Evolutionary conservation across 1,140 invertebrate species (phyloP).

Genomic region (Colletes latitarsis): DNA sequence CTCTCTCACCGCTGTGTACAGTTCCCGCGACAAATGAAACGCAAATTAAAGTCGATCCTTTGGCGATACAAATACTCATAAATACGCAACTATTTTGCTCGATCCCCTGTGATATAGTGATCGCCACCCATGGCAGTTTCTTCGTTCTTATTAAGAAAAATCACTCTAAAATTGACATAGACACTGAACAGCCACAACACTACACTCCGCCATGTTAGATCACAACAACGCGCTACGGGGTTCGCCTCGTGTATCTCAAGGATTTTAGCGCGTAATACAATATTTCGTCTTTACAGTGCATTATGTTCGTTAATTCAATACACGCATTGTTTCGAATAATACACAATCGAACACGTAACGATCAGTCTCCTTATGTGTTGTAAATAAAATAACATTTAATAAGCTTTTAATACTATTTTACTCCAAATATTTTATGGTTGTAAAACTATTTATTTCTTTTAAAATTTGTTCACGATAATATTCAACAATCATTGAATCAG

Average conservation of each 20-base stretch:
- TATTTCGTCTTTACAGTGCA: constrained; percentile 4
- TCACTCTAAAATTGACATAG: constrained; percentile 79
- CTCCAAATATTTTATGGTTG: not conserved
- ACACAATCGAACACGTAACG: no score
- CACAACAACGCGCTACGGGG: constrained; percentile 81
- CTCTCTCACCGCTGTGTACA: constrained; percentile 42
- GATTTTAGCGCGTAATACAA: constrained; percentile 69
- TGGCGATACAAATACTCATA: constrained; percentile 16
- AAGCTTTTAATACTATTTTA: not conserved
- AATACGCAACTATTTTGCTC: constrained; percentile 46
- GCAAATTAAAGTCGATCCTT: constrained; percentile 10
- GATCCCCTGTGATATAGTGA: constrained; percentile 27
- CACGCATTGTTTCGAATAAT: not conserved
- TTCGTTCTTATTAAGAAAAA: constrained; percentile 59
- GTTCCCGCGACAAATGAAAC: constrained; percentile 39
- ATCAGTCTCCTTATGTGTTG: no score
- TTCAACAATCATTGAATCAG: not conserved
- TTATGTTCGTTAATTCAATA: not conserved
- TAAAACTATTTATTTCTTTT: not conserved
- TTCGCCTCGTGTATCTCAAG: constrained; percentile 68
- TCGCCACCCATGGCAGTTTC: constrained; percentile 62
- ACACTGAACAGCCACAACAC: constrained; percentile 79
- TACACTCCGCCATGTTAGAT: constrained; percentile 81
- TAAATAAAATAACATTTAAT: no score
- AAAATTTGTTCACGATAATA: not conserved